Base-by-base conservation (phyloP, 2,888 invertebrate genomes). In the Mycalesis mineus region DNA sequence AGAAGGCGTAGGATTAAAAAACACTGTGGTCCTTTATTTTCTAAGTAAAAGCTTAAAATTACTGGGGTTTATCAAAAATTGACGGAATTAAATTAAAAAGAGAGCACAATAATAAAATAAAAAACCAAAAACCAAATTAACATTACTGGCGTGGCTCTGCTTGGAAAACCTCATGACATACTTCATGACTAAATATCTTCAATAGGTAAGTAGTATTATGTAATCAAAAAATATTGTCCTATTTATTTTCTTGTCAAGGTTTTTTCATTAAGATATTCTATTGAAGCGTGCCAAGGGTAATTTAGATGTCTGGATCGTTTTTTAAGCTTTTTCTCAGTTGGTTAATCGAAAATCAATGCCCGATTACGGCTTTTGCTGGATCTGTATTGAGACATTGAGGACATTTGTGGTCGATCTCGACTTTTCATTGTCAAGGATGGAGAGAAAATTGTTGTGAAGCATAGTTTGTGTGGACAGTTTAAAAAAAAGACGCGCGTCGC, bases 1-100 rank as follows among this genome's bases (percentile, higher is more conserved):
- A 82, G 73, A 84, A 84, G 82, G 82, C 80, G 74, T 78, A 80
- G 76, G 74, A 78, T 80, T 77, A 73, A 74, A 79, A 77, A 78
- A 82, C 77, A 78, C 75, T 74, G 73, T 85, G 85, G 84, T 85
- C 84, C 85, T 73, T 81, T 58, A 75, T 71, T 33, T 73, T 65
- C 62, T 61, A 65, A 62, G 48, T 63, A 65, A 64, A 66, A 67
- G 63, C 64, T 65, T 65, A 65, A 64, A 64, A 55, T 41, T 63
- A 67, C 51, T 66, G 68, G 76, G 73, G 74, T 70, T 71, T 74
- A 58, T 57, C 61, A 22, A 44, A 67, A 73, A 74, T 72, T 70
- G 70, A 68, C 68, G 50, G 61, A 65, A 65, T 56, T 61, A 62
- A 65, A 63, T 29, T 14, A 31, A 62, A 65, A 63, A 29, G 6